Conservation (phyloP, 2,888 invertebrate species). For the Ormyrus nitidulus region DNA sequence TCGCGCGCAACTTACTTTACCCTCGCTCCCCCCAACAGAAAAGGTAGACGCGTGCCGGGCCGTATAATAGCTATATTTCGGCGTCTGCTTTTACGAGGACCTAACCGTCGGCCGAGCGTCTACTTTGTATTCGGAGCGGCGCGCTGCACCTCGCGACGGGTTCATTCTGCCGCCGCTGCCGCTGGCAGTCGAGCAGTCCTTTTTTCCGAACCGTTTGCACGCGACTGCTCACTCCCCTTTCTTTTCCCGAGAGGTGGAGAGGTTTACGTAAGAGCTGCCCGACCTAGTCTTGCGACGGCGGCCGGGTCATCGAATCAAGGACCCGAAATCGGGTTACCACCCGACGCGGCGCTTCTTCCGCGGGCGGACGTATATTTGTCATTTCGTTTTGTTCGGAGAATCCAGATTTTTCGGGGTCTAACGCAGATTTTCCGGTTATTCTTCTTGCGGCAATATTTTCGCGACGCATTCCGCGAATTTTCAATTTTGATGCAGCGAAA, state of each 20-base stretch:
- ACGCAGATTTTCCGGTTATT: too few species aligned
- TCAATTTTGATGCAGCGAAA: too few species aligned
- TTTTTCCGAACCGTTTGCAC: constrained; percentile 7
- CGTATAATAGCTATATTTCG: too few species aligned
- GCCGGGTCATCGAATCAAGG: background rate
- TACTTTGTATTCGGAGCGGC: constrained; percentile 32
- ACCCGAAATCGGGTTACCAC: background rate
- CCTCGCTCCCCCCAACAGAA: too few species aligned
- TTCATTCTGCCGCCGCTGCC: constrained; percentile 25
- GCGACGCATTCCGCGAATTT: too few species aligned
- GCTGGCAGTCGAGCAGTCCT: background rate
- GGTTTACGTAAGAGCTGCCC: background rate
- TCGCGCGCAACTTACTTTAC: too few species aligned
- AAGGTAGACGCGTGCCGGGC: too few species aligned
- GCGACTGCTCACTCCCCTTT: background rate
- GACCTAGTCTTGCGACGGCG: background rate
- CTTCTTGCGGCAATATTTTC: too few species aligned
- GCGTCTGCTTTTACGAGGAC: too few species aligned
- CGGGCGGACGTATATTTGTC: background rate
- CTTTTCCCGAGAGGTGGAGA: background rate
- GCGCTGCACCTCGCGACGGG: constrained; percentile 15
- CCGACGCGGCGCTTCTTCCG: background rate
- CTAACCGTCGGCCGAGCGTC: background rate
- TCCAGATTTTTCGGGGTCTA: too few species aligned
- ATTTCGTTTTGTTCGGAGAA: too few species aligned